A percentile compares a stretch with the other conserved stretches of the same genome.
Conservation (phyloP, 2,888 invertebrate species). For the Polymixis flavicincta region DNA sequence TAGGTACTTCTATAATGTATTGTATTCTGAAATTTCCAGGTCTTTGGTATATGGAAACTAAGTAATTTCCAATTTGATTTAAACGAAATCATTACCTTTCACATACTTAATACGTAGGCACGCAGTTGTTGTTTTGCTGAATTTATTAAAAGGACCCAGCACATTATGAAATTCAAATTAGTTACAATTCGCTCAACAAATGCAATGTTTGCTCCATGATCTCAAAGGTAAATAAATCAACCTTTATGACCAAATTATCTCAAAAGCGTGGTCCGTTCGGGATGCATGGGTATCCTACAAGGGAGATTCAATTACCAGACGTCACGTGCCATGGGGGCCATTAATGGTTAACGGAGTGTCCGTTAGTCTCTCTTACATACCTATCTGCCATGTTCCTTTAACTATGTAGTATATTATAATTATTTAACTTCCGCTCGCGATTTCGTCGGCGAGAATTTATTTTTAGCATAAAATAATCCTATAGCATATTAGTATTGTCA, state of each 20-base stretch:
- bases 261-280: constrained; percentile 28
- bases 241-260: constrained; percentile 40
- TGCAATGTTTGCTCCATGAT: constrained; percentile 4
- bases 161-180: constrained; percentile 15
- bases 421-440: neutral
- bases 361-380: constrained; percentile 4
- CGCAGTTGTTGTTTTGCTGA: neutral
- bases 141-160: neutral
- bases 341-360: constrained; percentile 54
- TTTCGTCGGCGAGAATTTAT: neutral
- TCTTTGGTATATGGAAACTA: neutral
- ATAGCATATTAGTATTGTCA: no score
- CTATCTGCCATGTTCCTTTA: neutral
- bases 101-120: neutral
- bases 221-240: constrained; percentile 40
- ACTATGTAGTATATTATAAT: neutral
- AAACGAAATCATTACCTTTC: neutral
- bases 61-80: no score
- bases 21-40: neutral
- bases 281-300: constrained; percentile 29
- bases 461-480: no score
- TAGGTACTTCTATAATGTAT: neutral
- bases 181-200: neutral
- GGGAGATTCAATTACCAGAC: constrained; percentile 69
- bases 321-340: constrained; percentile 69